phyloP scores from a whole-genome alignment of 2,888 invertebrate species.

The Drosophila nigricruria region DNA sequence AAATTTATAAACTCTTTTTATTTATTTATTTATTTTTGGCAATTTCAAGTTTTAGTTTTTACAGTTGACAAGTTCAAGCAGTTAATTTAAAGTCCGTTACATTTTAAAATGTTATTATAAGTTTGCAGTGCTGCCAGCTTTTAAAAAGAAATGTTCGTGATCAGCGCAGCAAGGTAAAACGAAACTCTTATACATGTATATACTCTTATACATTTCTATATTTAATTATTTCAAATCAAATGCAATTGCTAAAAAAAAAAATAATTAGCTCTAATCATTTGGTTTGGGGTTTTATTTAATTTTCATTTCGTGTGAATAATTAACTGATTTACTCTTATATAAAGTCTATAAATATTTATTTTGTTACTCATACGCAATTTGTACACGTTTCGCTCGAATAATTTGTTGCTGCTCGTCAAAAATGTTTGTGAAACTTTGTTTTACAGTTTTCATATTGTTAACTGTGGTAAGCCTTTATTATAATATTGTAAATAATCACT shows the following conservation, averaged over 20 bases:
- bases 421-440: not conserved
- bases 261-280: not conserved
- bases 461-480: not conserved
- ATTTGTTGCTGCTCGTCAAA: not conserved
- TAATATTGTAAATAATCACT: not conserved
- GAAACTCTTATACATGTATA: not conserved
- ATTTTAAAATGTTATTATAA: not conserved
- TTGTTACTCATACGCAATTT: slow-evolving; percentile 2
- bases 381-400: not conserved
- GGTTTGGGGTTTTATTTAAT: not conserved
- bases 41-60: too few species aligned
- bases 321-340: not conserved
- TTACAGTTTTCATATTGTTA: not conserved
- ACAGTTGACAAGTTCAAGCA: not conserved
- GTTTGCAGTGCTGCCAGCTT: not conserved
- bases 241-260: not conserved
- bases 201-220: not conserved
- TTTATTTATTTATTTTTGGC: not conserved
- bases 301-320: not conserved
- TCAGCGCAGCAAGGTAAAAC: not conserved
- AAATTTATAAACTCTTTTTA: not conserved
- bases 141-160: not conserved
- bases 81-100: not conserved
- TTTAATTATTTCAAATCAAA: not conserved
- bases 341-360: not conserved